Conservation (phyloP, 2,888 invertebrate genomes). For the Dryocosmus kuriphilus region DNA sequence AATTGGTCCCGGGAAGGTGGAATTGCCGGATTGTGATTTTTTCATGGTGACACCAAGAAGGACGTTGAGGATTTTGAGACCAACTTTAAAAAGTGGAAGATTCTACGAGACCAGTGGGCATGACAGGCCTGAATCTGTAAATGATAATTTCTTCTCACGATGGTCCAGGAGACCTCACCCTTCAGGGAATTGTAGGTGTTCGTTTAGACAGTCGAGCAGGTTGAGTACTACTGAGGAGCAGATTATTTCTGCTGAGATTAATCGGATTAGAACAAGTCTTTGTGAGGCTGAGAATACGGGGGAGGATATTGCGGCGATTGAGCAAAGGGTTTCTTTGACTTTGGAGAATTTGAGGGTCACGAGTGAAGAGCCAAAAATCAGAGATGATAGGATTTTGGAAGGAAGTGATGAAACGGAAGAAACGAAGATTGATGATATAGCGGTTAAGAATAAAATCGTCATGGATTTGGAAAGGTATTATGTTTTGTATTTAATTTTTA, state of each 20-base stretch:
- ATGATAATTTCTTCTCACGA: conserved; percentile 72
- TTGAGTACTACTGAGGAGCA: conserved; percentile 66
- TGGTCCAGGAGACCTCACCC: conserved; percentile 73
- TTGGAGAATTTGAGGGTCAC: conserved; percentile 52
- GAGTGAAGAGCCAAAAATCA: conserved; percentile 33
- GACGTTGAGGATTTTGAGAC: conserved; percentile 68
- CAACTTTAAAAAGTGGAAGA: conserved; percentile 61
- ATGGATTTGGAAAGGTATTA: conserved; percentile 67
- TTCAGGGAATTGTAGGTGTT: conserved; percentile 73
- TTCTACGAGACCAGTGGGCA: conserved; percentile 65
- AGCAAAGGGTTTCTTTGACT: conserved; percentile 66
- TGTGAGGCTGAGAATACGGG: conserved; percentile 70
- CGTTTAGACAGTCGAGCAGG: conserved; percentile 69
- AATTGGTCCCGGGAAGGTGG: conserved; percentile 67
- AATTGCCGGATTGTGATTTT: conserved; percentile 72
- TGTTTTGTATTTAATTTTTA: not conserved
- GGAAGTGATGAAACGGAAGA: not conserved
- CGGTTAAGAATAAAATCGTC: conserved; percentile 69
- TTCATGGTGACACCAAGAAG: conserved; percentile 70
- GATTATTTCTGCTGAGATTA: conserved; percentile 69
- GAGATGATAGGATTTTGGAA: not conserved
- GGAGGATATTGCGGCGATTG: conserved; percentile 67
- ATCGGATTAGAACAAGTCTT: conserved; percentile 71
- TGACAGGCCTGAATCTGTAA: conserved; percentile 70
- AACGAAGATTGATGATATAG: conserved; percentile 50